phyloP scores from a whole-genome alignment of 2,797 vertebrate genomes.

The Falco biarmicus region DNA sequence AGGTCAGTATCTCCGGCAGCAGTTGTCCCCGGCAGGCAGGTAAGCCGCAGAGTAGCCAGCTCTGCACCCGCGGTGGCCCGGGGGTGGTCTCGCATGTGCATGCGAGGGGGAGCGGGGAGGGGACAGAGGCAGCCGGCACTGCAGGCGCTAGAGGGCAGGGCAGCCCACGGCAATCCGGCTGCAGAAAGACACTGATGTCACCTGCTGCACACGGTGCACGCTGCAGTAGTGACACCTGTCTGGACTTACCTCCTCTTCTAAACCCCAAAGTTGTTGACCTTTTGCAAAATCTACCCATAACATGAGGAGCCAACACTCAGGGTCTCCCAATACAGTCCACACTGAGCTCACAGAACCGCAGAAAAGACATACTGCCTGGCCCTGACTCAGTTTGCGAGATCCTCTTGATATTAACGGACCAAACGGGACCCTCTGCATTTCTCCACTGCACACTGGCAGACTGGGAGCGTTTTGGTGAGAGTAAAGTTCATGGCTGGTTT shows the following conservation, averaged over 20 bases:
- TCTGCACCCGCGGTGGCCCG: neutral
- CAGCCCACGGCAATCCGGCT: neutral
- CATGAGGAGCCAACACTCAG: neutral
- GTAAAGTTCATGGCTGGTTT: neutral
- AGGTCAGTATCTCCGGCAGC: neutral
- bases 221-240: rapidly evolving
- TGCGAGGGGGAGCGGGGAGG: rapidly evolving
- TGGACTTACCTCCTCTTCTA: neutral
- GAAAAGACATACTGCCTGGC: neutral
- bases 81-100: rapidly evolving
- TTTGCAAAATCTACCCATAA: neutral
- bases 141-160: neutral
- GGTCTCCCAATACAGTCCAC: neutral
- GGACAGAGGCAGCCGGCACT: neutral
- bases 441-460: neutral
- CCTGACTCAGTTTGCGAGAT: neutral
- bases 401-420: neutral
- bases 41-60: neutral
- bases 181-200: neutral
- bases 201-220: neutral
- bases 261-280: neutral
- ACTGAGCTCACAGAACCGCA: neutral
- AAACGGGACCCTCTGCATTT: neutral
- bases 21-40: neutral
- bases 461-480: neutral